phyloP scores from a whole-genome alignment of 1,140 invertebrate genomes.

The Ganaspis sp. region DNA sequence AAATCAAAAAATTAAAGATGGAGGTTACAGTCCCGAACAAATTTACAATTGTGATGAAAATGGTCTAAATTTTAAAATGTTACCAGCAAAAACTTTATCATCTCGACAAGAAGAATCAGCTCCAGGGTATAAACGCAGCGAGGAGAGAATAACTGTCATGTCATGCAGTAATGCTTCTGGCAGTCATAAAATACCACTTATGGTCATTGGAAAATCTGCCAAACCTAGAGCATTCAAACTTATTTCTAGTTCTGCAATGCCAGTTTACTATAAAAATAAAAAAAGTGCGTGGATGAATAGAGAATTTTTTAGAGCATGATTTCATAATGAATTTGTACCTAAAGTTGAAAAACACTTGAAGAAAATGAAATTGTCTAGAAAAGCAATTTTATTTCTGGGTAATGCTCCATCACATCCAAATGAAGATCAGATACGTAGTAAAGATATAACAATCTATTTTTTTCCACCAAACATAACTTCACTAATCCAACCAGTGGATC shows the following conservation, averaged over 20 bases:
- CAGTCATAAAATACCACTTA: slow-evolving; percentile 62
- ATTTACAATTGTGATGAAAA: slow-evolving; percentile 65
- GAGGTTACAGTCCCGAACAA: slow-evolving; percentile 47
- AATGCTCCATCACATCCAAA: slow-evolving; percentile 31
- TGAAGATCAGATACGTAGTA: not conserved
- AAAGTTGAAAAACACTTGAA: slow-evolving; percentile 33
- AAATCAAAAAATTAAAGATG: slow-evolving; percentile 13
- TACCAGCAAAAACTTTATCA: slow-evolving; percentile 54
- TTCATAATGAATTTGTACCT: slow-evolving; percentile 42
- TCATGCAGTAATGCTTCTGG: slow-evolving; percentile 67
- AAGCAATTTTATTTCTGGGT: slow-evolving; percentile 40
- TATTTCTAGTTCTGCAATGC: slow-evolving; percentile 11
- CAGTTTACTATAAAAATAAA: slow-evolving; percentile 45
- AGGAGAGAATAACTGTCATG: slow-evolving; percentile 55
- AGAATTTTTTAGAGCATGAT: slow-evolving; percentile 42
- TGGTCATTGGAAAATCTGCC: slow-evolving; percentile 58
- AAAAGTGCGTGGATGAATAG: slow-evolving; percentile 46
- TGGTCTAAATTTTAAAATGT: slow-evolving; percentile 57
- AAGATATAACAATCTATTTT: not conserved
- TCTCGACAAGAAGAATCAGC: slow-evolving; percentile 45
- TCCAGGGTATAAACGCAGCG: slow-evolving; percentile 41
- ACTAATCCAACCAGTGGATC: not conserved
- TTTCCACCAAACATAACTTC: not conserved
- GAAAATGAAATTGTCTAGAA: slow-evolving; percentile 27
- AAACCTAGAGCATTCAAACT: slow-evolving; percentile 51